Conservation (phyloP, 2,888 invertebrate species). For the Hirtodrosophila trivittata region DNA sequence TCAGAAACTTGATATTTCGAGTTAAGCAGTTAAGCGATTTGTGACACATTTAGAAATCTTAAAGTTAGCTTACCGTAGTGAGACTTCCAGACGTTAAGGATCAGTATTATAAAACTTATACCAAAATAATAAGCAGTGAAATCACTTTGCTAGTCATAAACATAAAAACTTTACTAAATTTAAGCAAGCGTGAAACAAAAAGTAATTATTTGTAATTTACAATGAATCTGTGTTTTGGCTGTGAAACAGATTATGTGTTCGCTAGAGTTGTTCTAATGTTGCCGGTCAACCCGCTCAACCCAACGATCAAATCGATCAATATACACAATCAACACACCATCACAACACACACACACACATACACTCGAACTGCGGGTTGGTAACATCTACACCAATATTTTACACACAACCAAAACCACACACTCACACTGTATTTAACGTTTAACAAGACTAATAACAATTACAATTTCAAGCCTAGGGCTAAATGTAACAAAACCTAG, state of each 20-base stretch:
- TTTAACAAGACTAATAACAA: constrained; percentile 68
- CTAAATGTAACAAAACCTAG: constrained; percentile 42
- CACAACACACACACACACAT: constrained; percentile 6
- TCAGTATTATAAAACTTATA: constrained; percentile 5
- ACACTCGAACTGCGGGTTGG: background rate
- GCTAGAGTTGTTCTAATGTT: constrained; percentile 50
- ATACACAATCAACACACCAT: constrained; percentile 11
- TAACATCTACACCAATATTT: background rate
- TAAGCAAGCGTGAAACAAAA: constrained; percentile 22
- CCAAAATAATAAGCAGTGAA: background rate
- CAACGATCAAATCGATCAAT: constrained; percentile 17
- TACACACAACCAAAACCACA: background rate
- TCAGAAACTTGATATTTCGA: constrained; percentile 4
- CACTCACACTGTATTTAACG: constrained; percentile 55
- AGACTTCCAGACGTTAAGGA: too few relatives aligned
- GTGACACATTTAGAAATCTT: constrained; percentile 7
- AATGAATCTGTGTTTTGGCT: constrained; percentile 84
- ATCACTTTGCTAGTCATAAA: too few relatives aligned
- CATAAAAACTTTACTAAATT: constrained; percentile 9
- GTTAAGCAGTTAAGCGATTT: too few relatives aligned
- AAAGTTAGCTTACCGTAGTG: too few relatives aligned
- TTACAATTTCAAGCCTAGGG: constrained; percentile 26
- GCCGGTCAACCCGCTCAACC: constrained; percentile 34
- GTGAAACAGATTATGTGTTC: constrained; percentile 83
- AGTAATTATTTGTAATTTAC: constrained; percentile 41